Base-by-base conservation (phyloP, 23 tunicate species). In the Styela clava region DNA sequence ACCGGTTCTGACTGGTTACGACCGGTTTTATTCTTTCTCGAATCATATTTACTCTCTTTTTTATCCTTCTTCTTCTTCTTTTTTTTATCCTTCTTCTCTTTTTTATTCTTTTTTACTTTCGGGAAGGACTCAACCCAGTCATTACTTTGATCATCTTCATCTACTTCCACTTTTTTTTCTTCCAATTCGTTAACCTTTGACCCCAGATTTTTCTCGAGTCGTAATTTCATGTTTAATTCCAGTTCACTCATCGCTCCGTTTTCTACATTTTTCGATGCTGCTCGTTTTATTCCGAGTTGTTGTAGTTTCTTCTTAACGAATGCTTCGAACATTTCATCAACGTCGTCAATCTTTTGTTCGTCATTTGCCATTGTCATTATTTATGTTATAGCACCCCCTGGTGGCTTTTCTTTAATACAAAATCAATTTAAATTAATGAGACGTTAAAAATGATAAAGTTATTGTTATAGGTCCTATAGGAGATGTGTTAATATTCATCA, bases 281-380 rank as follows among this genome's bases (percentile, higher is more conserved):
- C 81, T 84, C 84, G 73, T 52, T 83, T 83, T 51, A 89, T 79
- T 35, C 94, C 94, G 2, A 89, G 78, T 36, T 89, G 85, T 52
- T 84, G 79, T 31, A 89, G 61, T 71, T 89, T 89, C 34, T 79
- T 52, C 21, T 62, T 79, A 2, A 84, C 94, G 69, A 89, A 89
- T 0, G 94, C 79, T 69, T 89, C 86, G 51, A 89, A 89, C 25
- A 84, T 84, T 68, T 89, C 94, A 35, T 89, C 94, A 16, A 89
- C 85, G 5, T 69, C 87, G 51, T 76, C 82, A 24, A 69, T 52
- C 67, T n/a, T 76, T 1, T 76, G 34, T n/a, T 64, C 52, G 7
- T 31, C 24, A 30, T 71, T 34, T 21, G 37, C 77, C 77, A 71
- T 71, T 31, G 77, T 71, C 77, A 71, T 71, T 44, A 44, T 44